Percentiles rank a stretch among this genome's conserved stretches.
phyloP scores from a whole-genome alignment of 2,888 invertebrate species.

The Spodoptera littoralis region DNA sequence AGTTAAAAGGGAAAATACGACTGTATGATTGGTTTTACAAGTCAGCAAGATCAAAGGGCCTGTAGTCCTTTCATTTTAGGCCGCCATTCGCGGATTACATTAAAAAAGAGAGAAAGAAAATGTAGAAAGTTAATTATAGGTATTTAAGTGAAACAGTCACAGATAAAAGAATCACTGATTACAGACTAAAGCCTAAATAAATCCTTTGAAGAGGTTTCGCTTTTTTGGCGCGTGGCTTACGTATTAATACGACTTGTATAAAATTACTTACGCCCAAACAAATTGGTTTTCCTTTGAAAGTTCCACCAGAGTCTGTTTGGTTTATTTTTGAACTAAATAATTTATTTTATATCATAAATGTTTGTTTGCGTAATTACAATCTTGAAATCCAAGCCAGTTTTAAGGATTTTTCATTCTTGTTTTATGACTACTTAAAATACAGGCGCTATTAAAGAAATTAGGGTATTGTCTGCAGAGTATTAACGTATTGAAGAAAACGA shows the following conservation, averaged over 20 bases:
- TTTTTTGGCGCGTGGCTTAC: constrained; percentile 45
- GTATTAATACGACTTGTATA: constrained; percentile 48
- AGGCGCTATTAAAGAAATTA: no score
- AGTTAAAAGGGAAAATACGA: constrained; percentile 70
- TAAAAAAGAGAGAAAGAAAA: constrained; percentile 66
- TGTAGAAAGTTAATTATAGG: constrained; percentile 68
- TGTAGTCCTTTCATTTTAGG: constrained; percentile 70
- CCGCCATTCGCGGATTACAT: constrained; percentile 70
- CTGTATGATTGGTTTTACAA: constrained; percentile 74
- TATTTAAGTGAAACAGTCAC: constrained; percentile 62
- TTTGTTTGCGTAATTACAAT: constrained; percentile 6
- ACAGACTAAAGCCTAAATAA: constrained; percentile 52
- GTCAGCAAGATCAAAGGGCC: constrained; percentile 70
- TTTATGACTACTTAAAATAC: no score
- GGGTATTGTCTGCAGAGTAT: no score
- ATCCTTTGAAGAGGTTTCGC: constrained; percentile 56
- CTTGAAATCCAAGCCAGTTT: not conserved
- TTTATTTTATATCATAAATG: constrained; percentile 11
- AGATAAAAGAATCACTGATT: constrained; percentile 61
- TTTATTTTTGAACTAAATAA: constrained; percentile 15
- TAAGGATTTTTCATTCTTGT: no score
- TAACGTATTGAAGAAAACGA: no score
- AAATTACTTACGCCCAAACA: constrained; percentile 52
- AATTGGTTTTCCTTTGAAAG: constrained; percentile 45
- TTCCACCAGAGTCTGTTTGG: constrained; percentile 25